Base-by-base conservation (phyloP, 2,888 invertebrate genomes). In the Stegana nigrithorax region DNA sequence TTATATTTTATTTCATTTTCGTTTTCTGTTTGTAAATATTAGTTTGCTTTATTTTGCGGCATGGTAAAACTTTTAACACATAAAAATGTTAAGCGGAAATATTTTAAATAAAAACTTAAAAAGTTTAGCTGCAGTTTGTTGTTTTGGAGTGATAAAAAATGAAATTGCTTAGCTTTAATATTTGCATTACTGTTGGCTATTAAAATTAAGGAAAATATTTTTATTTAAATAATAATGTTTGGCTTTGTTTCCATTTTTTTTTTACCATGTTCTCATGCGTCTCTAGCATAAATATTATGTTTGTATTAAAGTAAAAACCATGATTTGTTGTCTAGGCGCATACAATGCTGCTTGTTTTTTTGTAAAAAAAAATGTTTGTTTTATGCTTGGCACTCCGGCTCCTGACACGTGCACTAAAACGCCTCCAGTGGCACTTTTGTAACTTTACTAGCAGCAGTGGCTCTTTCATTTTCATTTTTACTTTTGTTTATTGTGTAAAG, bases 81-180 rank as follows among this genome's bases (percentile, higher is more conserved):
- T 1, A 32, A 55, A 55, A 71, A 69, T 67, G 64, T 66, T 67
- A 64, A 65, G 65, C 75, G 77, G 77, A 77, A 76, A 75, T 72
- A 72, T 67, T 77, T 72, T 75, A 72, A 77, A 74, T 75, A 77
- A 72, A 77, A 73, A 76, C 73, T 75, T 76, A 72, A 75, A 73
- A 75, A 75, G 69, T 76, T 75, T 72, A 57, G 58, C 65, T 62
- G n/a, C 26, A 50, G 50, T 36, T 39, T 39, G 39, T n/a, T 2
- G 1, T 39, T 39, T n/a, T n/a, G n/a, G n/a, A n/a, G n/a, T n/a
- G n/a, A n/a, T n/a, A n/a, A n/a, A n/a, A n/a, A n/a, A n/a, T n/a
- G n/a, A n/a, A n/a, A n/a, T n/a, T n/a, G n/a, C n/a, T n/a, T n/a
- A n/a, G n/a, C n/a, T n/a, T n/a, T n/a, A n/a, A n/a, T n/a, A n/a